Evolutionary conservation across 2,888 invertebrate genomes (phyloP), one percentile per base, ranked within the genome.

Genomic region (Dicyrtomina minuta): DNA sequence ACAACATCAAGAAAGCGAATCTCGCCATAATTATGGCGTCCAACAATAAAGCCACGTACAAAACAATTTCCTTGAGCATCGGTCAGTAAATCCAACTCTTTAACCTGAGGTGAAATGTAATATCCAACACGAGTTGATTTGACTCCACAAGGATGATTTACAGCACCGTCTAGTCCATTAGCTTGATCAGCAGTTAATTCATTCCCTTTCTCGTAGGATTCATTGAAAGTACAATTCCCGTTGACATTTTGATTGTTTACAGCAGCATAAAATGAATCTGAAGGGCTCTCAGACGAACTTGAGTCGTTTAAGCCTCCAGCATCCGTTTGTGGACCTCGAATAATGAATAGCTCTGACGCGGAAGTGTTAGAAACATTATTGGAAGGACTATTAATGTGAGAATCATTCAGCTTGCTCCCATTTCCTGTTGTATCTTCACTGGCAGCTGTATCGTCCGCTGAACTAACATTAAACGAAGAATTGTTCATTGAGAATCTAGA

Each of bases 1-100:
- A 95, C 88, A 62, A 89, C 87, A 64, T 92, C 92, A 61, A 90
- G 88, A 80, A 91, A 97, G 81, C 87, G 90, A 0, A 96, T 90
- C 80, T 92, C 93, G 2, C 97, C 97, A 81, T 93, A 96, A 75
- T 92, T 92, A 76, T 88, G 87, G 10, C 96, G 87, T 0, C 96
- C 96, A 69, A 97, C 86, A 0, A 93, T 92, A 73, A 97, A 90
- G 77, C 92, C 89, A 6, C 92, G 90, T 0, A 96, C 90, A 15
- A 90, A 83, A 80, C 95, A 96, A 2, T 88, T 85, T 0, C 91
- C 91, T 79, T 92, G 89, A 5, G 89, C 86, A 0, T 88, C 85
- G 51, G 91, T 84, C 81, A 88, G 89, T 0, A 85, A 87, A 79
- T 86, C 86, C 79, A 99, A 85, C 75, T 93, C 91, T 49, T 93